phyloP scores from a whole-genome alignment of 2,113 vertebrate species.

The Pachycephala philippinensis region DNA sequence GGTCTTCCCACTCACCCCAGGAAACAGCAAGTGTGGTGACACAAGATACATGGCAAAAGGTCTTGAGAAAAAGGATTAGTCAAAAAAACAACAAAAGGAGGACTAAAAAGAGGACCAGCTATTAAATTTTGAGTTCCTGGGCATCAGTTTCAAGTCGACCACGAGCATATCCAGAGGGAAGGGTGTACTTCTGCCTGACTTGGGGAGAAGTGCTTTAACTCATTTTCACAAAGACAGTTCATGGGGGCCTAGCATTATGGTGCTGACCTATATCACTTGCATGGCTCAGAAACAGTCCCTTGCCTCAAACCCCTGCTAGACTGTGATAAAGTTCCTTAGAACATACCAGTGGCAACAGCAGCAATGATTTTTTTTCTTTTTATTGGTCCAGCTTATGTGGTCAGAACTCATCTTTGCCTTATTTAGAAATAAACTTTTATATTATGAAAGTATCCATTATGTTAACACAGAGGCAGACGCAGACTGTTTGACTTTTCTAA shows the following conservation, averaged over 20 bases:
- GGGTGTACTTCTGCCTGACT: neutral
- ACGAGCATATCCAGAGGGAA: neutral
- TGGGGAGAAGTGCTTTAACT: neutral
- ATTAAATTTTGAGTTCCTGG: neutral
- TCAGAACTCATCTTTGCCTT: slow-evolving; percentile 61
- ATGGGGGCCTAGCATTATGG: neutral
- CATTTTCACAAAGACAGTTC: neutral
- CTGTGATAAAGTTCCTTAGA: neutral
- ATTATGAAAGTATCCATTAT: slow-evolving; percentile 43
- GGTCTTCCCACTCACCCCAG: neutral
- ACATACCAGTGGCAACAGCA: neutral
- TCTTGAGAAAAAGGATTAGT: neutral
- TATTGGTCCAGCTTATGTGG: neutral
- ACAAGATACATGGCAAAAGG: neutral
- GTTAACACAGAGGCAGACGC: slow-evolving; percentile 55
- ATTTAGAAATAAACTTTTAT: slow-evolving; percentile 69
- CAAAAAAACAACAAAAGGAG: neutral
- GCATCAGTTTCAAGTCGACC: neutral
- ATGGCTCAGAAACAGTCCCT: neutral
- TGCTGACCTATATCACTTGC: neutral
- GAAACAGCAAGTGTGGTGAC: neutral
- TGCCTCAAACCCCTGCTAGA: neutral
- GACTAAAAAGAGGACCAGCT: neutral
- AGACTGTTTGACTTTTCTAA: slow-evolving; percentile 65
- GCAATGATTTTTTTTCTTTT: neutral